Conservation (phyloP, 2,113 vertebrate species). For the Talpa occidentalis region DNA sequence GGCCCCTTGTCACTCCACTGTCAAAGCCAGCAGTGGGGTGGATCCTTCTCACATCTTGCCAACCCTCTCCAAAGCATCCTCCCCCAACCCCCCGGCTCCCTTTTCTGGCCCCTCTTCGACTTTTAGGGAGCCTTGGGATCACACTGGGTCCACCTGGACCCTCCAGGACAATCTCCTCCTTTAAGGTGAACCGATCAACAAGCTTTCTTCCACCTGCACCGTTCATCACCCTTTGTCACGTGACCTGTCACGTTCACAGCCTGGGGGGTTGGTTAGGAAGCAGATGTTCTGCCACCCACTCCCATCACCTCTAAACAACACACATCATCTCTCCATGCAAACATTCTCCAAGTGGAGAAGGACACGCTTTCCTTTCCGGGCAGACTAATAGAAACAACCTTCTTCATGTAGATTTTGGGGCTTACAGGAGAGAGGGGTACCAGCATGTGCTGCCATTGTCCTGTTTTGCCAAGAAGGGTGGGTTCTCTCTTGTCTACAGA, state of each 20-base stretch:
- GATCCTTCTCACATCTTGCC: neutral
- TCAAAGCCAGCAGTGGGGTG: neutral
- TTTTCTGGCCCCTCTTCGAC: neutral
- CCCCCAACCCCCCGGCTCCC: too few relatives aligned
- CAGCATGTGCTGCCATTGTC: fast-evolving
- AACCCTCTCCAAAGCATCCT: fast-evolving
- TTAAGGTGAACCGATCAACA: neutral
- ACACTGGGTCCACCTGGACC: neutral
- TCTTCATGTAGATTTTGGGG: neutral
- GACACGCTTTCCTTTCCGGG: neutral
- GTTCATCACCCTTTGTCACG: neutral
- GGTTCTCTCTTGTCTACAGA: neutral
- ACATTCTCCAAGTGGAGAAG: neutral
- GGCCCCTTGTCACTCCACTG: neutral
- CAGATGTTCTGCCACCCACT: too few relatives aligned
- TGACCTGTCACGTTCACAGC: too few relatives aligned
- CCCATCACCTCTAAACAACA: neutral
- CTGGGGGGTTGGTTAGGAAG: too few relatives aligned
- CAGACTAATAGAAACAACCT: neutral
- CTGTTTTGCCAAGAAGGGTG: neutral
- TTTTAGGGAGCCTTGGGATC: neutral
- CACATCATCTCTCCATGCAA: neutral
- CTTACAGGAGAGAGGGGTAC: fast-evolving
- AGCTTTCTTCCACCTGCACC: neutral
- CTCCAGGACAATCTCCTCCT: neutral